Evolutionary conservation across 2,797 vertebrate genomes (phyloP).

Genomic region (Holocentrus rufus): DNA sequence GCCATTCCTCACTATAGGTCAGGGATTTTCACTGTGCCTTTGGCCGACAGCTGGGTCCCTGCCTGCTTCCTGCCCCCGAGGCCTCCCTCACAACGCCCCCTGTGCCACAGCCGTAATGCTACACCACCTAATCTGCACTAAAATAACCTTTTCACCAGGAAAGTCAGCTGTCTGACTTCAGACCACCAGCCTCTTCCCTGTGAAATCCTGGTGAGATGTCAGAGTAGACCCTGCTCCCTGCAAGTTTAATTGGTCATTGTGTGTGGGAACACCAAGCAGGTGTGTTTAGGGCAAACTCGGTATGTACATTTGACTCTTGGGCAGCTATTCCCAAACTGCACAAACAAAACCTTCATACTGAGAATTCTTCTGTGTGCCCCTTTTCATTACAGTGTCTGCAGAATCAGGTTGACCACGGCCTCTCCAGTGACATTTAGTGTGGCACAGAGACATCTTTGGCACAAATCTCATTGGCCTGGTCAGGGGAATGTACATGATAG

Average conservation of each 20-base stretch:
- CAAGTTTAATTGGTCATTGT: neutral
- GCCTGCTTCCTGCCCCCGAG: constrained; percentile 71
- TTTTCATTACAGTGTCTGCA: constrained; percentile 43
- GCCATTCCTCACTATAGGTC: constrained; percentile 83
- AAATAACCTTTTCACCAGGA: constrained; percentile 51
- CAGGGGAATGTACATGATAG: constrained; percentile 70
- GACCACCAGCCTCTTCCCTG: neutral
- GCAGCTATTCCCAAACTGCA: constrained; percentile 9
- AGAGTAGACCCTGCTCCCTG: constrained; percentile 16
- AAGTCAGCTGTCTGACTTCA: constrained; percentile 61
- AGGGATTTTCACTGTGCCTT: constrained; percentile 82
- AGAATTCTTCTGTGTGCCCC: constrained; percentile 30
- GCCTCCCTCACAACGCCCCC: constrained; percentile 50
- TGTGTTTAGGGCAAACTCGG: neutral
- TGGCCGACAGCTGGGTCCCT: constrained; percentile 80
- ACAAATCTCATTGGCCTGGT: constrained; percentile 69
- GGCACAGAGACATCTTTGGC: constrained; percentile 49
- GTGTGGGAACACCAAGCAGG: neutral
- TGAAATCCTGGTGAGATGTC: constrained; percentile 13
- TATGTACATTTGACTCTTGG: neutral
- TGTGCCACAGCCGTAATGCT: constrained; percentile 44
- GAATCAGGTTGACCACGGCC: constrained; percentile 32
- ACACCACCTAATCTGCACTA: constrained; percentile 42
- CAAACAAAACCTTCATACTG: constrained; percentile 18
- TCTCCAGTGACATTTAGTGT: constrained; percentile 54